phyloP scores from a whole-genome alignment of 2,797 vertebrate species.

The Clamator glandarius region DNA sequence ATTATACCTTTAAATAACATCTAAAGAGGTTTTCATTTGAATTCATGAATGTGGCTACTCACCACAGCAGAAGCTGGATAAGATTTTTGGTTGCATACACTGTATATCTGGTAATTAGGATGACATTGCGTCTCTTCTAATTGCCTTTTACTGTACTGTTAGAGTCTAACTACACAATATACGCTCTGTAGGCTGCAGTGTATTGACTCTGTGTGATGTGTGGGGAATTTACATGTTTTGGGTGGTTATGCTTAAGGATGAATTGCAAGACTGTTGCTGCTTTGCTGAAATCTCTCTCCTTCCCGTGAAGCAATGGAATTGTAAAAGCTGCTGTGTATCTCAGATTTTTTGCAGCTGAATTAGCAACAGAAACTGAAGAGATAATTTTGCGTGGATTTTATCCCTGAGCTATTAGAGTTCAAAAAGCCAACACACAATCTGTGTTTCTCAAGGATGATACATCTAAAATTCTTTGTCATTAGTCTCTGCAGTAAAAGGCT shows the following conservation, averaged over 20 bases:
- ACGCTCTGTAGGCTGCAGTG: neutral
- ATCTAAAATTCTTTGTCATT: neutral
- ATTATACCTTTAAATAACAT: neutral
- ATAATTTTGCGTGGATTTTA: neutral
- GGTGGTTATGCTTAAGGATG: neutral
- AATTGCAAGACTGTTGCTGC: neutral
- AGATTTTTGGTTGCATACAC: neutral
- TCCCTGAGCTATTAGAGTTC: neutral
- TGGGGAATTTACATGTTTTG: neutral
- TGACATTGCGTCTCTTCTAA: neutral
- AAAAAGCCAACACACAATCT: neutral
- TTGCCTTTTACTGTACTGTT: neutral
- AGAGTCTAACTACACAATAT: rapidly evolving
- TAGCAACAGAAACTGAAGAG: neutral
- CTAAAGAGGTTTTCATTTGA: neutral
- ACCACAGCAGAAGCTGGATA: neutral
- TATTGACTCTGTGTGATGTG: neutral
- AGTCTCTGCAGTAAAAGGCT: neutral
- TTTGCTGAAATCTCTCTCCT: neutral
- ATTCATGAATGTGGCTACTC: neutral
- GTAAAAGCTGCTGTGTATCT: neutral
- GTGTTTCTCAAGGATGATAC: neutral
- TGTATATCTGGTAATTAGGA: neutral
- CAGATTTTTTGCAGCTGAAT: neutral
- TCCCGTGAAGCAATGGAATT: neutral